Percentiles rank a stretch among this genome's conserved stretches.
Evolutionary conservation across 1,140 invertebrate genomes (phyloP).

Genomic region (Aphaenogaster floridana): DNA sequence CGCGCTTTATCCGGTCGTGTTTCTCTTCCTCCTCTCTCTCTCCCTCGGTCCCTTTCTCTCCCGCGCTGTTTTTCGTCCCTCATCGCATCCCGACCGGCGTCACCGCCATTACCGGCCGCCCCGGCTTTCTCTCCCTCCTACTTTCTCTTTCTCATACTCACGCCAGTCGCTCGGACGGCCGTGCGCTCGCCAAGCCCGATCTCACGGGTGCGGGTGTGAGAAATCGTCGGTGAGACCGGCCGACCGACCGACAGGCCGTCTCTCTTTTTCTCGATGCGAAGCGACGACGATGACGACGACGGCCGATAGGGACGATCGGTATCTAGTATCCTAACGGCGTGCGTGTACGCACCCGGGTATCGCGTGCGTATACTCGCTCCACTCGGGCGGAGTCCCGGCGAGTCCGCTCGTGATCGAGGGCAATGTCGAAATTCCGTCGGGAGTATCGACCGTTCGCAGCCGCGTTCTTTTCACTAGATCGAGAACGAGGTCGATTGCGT

Average conservation of each 20-base stretch:
- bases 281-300: not conserved
- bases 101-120: conserved; percentile 49
- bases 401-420: conserved; percentile 44
- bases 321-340: conserved; percentile 52
- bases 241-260: not conserved
- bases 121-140: conserved; percentile 54
- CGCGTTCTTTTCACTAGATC: conserved; percentile 17
- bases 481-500: conserved; percentile 39
- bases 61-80: conserved; percentile 50
- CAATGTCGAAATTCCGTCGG: conserved; percentile 50
- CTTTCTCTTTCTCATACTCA: conserved; percentile 63
- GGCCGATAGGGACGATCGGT: conserved; percentile 29
- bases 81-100: conserved; percentile 21
- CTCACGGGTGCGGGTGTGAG: conserved; percentile 69
- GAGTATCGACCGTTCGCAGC: conserved; percentile 28
- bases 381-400: not conserved
- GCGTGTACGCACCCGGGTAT: conserved; percentile 36
- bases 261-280: conserved; percentile 35
- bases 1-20: conserved; percentile 39
- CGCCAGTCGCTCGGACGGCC: conserved; percentile 31
- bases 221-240: conserved; percentile 68
- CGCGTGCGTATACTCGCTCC: conserved; percentile 9
- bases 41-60: conserved; percentile 8
- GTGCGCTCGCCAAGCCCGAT: conserved; percentile 22
- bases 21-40: conserved; percentile 15